A percentile compares a stretch with the other conserved stretches of the same genome.
These are phyloP conservation scores for Tachina grossa DNA, from an alignment of 2,888 invertebrate species.

Conservation along the genomic window DNA sequence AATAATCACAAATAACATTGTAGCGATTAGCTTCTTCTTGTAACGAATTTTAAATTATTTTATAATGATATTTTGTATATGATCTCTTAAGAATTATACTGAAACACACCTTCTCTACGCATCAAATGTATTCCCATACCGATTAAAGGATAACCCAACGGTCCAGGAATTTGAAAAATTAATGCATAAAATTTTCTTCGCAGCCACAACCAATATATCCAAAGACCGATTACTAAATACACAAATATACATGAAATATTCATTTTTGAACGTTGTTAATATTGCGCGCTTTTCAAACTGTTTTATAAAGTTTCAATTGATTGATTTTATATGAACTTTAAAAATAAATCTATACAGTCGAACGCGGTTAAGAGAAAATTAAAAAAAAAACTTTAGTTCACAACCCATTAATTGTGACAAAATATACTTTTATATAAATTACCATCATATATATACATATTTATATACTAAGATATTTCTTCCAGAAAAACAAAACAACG, in stretches of 20 bases:
- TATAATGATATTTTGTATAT: no score
- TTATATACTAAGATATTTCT: no score
- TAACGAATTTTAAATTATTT: no score
- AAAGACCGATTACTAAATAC: conserved; percentile 73
- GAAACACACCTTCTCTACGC: conserved; percentile 77
- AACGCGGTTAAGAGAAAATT: neutral
- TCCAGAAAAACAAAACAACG: no score
- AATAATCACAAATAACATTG: no score
- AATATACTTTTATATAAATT: no score
- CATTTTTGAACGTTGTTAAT: conserved; percentile 30
- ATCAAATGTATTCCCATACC: conserved; percentile 77
- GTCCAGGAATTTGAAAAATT: conserved; percentile 77
- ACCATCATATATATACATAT: no score
- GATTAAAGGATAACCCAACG: conserved; percentile 78
- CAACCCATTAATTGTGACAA: no score
- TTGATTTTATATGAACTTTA: conserved; percentile 50
- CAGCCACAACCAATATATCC: conserved; percentile 79
- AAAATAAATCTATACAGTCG: neutral
- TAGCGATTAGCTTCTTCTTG: no score
- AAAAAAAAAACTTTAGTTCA: no score
- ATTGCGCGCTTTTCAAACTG: conserved; percentile 36
- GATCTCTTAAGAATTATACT: neutral
- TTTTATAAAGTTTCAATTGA: conserved; percentile 28
- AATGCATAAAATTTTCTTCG: conserved; percentile 78
- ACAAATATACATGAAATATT: conserved; percentile 72